Evolutionary conservation across 2,888 invertebrate species (phyloP).

Genomic region (Drosophila testacea): DNA sequence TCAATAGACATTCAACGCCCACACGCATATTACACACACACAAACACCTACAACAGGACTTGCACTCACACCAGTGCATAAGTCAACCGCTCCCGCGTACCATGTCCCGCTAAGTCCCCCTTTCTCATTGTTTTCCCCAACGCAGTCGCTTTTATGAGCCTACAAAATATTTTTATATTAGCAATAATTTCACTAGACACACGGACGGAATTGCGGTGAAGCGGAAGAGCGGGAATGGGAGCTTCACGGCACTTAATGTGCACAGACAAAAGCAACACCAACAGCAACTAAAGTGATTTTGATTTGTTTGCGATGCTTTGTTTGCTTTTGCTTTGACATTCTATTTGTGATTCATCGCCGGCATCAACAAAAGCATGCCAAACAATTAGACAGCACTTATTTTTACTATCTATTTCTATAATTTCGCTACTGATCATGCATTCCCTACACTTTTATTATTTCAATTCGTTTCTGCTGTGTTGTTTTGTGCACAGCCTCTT

Average conservation of each 20-base stretch:
- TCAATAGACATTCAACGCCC: conserved; percentile 56
- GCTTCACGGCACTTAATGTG: conserved; percentile 51
- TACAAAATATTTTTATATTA: conserved; percentile 82
- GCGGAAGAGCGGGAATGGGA: conserved; percentile 11
- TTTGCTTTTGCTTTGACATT: conserved; percentile 61
- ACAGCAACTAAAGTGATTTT: conserved; percentile 57
- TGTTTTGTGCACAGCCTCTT: background rate
- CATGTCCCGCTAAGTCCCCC: background rate
- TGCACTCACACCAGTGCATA: conserved; percentile 23
- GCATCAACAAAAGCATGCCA: conserved; percentile 46
- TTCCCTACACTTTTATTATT: conserved; percentile 22
- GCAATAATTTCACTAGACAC: conserved; percentile 80
- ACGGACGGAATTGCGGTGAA: conserved; percentile 28
- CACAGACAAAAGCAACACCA: conserved; percentile 46
- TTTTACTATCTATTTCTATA: conserved; percentile 53
- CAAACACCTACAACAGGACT: conserved; percentile 28
- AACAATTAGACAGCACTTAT: conserved; percentile 74
- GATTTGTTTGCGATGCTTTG: conserved; percentile 55
- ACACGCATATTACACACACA: conserved; percentile 32
- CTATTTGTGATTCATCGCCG: conserved; percentile 59
- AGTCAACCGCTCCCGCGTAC: conserved; percentile 10
- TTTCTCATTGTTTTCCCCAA: conserved; percentile 32
- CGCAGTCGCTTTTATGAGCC: conserved; percentile 78
- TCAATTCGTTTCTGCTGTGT: conserved; percentile 2
- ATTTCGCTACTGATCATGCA: conserved; percentile 39